A percentile compares a stretch with the other conserved stretches of the same genome.
Evolutionary conservation across 2,113 vertebrate genomes (phyloP).

Genomic region (Lanius collurio): DNA sequence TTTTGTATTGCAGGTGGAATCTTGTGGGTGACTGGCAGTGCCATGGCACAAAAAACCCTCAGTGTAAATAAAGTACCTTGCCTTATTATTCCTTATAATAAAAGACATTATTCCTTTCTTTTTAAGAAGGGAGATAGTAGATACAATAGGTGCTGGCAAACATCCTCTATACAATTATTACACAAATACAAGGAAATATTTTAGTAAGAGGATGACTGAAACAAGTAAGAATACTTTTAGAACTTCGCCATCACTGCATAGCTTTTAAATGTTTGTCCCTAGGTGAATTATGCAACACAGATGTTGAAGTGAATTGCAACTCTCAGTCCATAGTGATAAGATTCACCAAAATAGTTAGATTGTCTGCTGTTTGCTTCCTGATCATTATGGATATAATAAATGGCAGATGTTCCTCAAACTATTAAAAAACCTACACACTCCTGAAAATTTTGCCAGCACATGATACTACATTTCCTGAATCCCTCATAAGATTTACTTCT

Average conservation of each 20-base stretch:
- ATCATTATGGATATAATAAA: constrained; percentile 52
- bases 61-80: background rate
- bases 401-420: constrained; percentile 55
- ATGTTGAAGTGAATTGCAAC: constrained; percentile 53
- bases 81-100: background rate
- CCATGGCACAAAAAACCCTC: background rate
- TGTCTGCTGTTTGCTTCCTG: constrained; percentile 23
- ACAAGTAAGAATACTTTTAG: background rate
- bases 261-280: constrained; percentile 23
- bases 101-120: background rate
- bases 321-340: constrained; percentile 29
- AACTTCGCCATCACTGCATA: background rate
- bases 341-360: constrained; percentile 54
- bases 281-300: constrained; percentile 55
- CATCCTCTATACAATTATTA: background rate
- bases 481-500: constrained; percentile 53
- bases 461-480: constrained; percentile 50
- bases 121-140: accelerated
- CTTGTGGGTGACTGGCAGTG: background rate
- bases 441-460: constrained; percentile 29
- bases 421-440: constrained; percentile 34
- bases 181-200: background rate
- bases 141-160: background rate
- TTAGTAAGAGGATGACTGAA: background rate
- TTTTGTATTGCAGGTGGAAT: background rate